Percentiles rank a stretch among this genome's conserved stretches.
These are phyloP conservation scores for Pseudomugil gertrudae DNA, from an alignment of 2,797 vertebrate species.

Conservation along the genomic window DNA sequence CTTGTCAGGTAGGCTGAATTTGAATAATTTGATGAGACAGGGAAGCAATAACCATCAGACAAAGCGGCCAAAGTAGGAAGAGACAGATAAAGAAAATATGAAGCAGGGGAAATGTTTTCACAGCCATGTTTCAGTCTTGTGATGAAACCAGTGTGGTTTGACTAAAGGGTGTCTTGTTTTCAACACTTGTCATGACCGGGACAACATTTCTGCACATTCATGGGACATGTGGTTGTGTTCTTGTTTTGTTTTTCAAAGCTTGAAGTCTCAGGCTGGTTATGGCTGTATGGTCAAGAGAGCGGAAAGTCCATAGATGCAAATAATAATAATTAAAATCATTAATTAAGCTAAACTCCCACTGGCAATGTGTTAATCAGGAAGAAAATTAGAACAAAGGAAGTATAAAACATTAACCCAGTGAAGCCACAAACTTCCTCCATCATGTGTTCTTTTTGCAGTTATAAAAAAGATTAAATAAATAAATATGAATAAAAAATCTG, in stretches of 20 bases:
- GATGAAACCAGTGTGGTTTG: constrained; percentile 23
- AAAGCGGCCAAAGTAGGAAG: constrained; percentile 17
- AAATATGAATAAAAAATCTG: constrained; percentile 56
- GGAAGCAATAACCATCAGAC: constrained; percentile 54
- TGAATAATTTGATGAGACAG: constrained; percentile 56
- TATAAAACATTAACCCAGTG: constrained; percentile 35
- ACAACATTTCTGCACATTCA: constrained; percentile 5
- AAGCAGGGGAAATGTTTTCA: constrained; percentile 47
- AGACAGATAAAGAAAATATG: constrained; percentile 46
- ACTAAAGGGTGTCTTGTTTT: constrained; percentile 5
- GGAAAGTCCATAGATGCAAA: constrained; percentile 24
- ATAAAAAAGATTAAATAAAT: constrained; percentile 20
- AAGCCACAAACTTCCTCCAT: constrained; percentile 20
- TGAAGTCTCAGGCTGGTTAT: constrained; percentile 11
- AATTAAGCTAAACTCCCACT: constrained; percentile 37
- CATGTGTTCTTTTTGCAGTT: constrained; percentile 13
- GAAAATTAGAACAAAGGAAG: constrained; percentile 29
- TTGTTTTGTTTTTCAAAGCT: constrained; percentile 7
- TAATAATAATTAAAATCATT: constrained; percentile 34
- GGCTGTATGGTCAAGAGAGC: constrained; percentile 5
- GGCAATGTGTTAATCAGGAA: constrained; percentile 55
- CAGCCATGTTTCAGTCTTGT: constrained; percentile 37
- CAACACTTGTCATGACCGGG: constrained; percentile 24
- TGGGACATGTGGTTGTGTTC: neutral
- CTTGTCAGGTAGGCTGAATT: constrained; percentile 48